Percentiles rank a stretch among this genome's conserved stretches.
Evolutionary conservation across 2,797 vertebrate species (phyloP).

Genomic region (Rallus crepitans): DNA sequence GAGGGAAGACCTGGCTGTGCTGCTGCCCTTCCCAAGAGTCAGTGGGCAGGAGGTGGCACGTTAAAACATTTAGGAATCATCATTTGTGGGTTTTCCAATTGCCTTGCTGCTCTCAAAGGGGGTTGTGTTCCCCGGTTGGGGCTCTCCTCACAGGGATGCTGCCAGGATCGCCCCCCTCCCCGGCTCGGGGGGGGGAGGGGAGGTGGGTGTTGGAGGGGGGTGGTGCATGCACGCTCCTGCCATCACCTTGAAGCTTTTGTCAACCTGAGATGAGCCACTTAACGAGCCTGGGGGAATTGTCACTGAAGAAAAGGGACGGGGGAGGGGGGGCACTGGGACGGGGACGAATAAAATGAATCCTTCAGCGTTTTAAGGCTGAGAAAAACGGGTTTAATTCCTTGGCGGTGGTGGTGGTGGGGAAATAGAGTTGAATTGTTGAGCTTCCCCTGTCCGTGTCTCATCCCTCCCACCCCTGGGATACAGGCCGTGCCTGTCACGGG

Average conservation of each 20-base stretch:
- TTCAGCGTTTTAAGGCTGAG: conserved; percentile 32
- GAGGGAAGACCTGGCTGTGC: not conserved
- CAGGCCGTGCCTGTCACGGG: not conserved
- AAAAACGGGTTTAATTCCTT: conserved; percentile 68
- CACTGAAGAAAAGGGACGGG: not conserved
- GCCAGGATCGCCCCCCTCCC: not conserved
- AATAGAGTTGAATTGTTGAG: not conserved
- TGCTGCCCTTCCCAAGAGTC: not conserved
- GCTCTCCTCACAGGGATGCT: not conserved
- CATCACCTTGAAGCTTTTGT: conserved; percentile 58
- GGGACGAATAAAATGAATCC: not conserved
- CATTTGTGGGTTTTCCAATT: not conserved
- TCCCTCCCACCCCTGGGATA: not conserved
- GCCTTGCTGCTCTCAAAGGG: not conserved
- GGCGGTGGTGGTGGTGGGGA: not conserved
- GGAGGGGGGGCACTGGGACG: no score
- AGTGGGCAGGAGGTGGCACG: not conserved
- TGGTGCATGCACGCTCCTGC: conserved; percentile 11
- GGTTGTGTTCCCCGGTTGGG: not conserved
- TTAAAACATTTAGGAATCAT: not conserved
- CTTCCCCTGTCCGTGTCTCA: not conserved
- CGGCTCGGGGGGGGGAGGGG: conserved; percentile 5
- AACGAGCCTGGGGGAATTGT: conserved; percentile 63
- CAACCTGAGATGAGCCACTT: conserved; percentile 66
- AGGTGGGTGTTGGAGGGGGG: no score